Percentiles rank a stretch among this genome's conserved stretches.
Conservation (phyloP, 2,888 invertebrate genomes). For the Lymantria monacha region DNA sequence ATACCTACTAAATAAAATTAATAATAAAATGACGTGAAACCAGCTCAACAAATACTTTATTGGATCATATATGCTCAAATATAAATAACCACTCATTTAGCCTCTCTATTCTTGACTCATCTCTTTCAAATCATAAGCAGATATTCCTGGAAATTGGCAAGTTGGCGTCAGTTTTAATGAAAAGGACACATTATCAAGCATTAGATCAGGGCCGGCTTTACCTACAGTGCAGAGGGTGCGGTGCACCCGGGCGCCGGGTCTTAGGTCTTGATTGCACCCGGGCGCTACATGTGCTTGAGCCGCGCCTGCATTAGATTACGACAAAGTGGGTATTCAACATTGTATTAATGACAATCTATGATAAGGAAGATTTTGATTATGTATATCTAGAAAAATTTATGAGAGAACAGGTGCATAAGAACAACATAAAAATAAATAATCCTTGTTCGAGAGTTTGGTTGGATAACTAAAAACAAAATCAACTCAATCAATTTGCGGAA, state of each 20-base stretch:
- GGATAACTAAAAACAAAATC: conserved; percentile 25
- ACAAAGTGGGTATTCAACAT: conserved; percentile 3
- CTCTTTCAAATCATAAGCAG: conserved; percentile 1
- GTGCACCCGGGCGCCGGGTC: no score
- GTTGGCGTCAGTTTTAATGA: not conserved
- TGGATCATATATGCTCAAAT: conserved; percentile 5
- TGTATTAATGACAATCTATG: not conserved
- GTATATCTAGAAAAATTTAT: conserved; percentile 3
- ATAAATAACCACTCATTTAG: conserved; percentile 3
- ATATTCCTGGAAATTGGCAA: not conserved
- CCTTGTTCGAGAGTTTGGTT: conserved; percentile 19
- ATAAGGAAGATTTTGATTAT: no score
- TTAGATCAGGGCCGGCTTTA: conserved; percentile 10
- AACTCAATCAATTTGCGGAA: conserved; percentile 22
- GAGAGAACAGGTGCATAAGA: not conserved
- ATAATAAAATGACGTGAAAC: conserved; percentile 5
- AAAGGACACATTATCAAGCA: conserved; percentile 5
- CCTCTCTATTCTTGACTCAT: conserved; percentile 1
- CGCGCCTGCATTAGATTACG: no score
- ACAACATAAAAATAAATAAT: conserved; percentile 20
- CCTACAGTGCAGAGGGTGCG: no score
- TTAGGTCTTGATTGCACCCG: no score
- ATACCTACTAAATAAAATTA: conserved; percentile 6
- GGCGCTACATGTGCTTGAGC: no score
- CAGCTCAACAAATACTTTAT: conserved; percentile 4